These are phyloP conservation scores for Tinamus guttatus DNA, from an alignment of 2,113 vertebrate genomes.

Conservation along the genomic window DNA sequence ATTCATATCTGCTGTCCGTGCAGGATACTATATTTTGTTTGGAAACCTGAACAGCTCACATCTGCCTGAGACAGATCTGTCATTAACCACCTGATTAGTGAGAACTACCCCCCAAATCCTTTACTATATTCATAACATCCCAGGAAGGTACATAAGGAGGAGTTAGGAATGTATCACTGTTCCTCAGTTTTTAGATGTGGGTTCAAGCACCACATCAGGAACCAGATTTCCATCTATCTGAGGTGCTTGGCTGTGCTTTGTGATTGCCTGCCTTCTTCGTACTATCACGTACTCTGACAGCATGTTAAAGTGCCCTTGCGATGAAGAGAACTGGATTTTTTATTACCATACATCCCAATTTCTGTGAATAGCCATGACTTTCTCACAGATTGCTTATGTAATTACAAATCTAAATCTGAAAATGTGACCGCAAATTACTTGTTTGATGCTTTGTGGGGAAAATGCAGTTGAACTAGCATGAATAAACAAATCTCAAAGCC, in stretches of 20 bases:
- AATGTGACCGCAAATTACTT: not conserved
- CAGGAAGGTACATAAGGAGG: not conserved
- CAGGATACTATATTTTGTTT: not conserved
- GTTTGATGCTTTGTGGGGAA: not conserved
- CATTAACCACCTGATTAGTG: not conserved
- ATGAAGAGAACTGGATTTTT: not conserved
- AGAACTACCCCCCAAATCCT: not conserved
- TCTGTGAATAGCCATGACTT: not conserved
- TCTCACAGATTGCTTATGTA: not conserved
- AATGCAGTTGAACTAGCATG: not conserved
- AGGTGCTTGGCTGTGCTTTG: not conserved
- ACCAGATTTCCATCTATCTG: not conserved
- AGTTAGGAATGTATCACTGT: not conserved
- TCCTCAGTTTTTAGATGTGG: not conserved
- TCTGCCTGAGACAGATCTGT: not conserved
- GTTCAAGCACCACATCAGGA: not conserved
- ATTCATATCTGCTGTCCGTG: not conserved
- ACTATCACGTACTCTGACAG: not conserved
- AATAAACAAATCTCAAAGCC: not conserved
- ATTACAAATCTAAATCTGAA: not conserved
- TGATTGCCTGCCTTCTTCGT: not conserved
- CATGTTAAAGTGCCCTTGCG: not conserved
- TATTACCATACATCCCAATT: not conserved
- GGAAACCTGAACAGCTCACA: not conserved
- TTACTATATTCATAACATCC: not conserved